These are phyloP conservation scores for Aleiodes leptofemur DNA, from an alignment of 2,888 invertebrate species.

Conservation along the genomic window DNA sequence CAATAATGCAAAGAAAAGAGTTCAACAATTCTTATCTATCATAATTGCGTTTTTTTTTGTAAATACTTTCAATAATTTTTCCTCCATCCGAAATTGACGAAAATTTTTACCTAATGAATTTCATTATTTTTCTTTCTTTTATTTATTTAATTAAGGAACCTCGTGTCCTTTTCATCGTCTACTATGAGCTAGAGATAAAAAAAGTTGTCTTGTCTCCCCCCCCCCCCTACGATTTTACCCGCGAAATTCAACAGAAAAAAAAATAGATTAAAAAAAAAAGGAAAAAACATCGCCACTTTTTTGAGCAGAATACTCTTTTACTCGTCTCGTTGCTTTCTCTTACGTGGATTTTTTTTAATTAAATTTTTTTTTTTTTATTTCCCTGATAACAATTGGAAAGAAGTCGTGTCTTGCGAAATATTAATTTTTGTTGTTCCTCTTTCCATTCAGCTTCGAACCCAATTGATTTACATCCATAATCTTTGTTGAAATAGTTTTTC, in stretches of 20 bases:
- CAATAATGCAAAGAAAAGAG: constrained; percentile 11
- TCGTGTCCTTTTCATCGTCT: too few species aligned
- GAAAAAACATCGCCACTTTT: constrained; percentile 3
- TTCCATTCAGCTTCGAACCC: constrained; percentile 9
- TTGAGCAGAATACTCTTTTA: constrained; percentile 41
- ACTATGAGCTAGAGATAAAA: too few species aligned
- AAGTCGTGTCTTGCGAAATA: constrained; percentile 6
- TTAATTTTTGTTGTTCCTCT: constrained; percentile 33
- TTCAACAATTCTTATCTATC: constrained; percentile 15
- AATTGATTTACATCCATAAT: constrained; percentile 46
- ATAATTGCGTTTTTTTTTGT: constrained; percentile 14
- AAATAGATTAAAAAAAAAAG: background rate
- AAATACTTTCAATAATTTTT: constrained; percentile 27
- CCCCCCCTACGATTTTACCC: background rate
- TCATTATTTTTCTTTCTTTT: background rate
- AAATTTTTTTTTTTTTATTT: constrained; percentile 35
- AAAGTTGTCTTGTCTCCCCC: too few species aligned
- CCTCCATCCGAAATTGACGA: background rate
- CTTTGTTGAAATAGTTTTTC: constrained; percentile 30
- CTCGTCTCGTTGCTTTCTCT: constrained; percentile 31
- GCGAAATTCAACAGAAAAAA: constrained; percentile 7
- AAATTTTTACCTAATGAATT: constrained; percentile 20
- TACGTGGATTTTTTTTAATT: constrained; percentile 2
- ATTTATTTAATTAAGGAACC: background rate
- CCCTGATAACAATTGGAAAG: constrained; percentile 28